These are phyloP conservation scores for Paguma larvata DNA, from an alignment of 2,797 vertebrate genomes.

Conservation along the genomic window DNA sequence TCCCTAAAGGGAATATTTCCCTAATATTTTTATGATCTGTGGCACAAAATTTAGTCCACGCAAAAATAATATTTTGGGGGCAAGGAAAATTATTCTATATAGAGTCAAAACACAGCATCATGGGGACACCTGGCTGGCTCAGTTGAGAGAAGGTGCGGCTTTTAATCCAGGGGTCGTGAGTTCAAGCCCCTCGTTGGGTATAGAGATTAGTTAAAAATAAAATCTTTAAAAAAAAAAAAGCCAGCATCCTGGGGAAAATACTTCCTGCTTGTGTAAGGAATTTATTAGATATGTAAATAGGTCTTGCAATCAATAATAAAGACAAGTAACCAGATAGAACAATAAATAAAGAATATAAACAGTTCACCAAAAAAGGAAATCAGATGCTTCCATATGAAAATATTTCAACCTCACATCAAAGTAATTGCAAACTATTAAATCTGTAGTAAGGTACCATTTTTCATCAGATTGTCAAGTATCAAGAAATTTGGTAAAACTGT, in stretches of 20 bases:
- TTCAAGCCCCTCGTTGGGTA: background rate
- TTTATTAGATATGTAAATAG: background rate
- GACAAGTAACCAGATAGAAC: background rate
- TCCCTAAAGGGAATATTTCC: background rate
- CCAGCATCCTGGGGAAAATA: background rate
- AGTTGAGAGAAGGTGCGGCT: background rate
- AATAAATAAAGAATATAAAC: background rate
- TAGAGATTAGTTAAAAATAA: background rate
- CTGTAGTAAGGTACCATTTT: background rate
- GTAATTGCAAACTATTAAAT: background rate
- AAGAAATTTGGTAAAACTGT: background rate
- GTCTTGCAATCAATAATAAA: background rate
- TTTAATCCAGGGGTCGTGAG: background rate
- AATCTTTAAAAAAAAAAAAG: background rate
- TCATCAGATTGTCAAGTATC: background rate
- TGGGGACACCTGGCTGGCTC: background rate
- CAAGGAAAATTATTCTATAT: background rate
- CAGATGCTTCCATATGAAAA: constrained; percentile 14
- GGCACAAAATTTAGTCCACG: background rate
- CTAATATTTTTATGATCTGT: constrained; percentile 48
- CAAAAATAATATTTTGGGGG: background rate
- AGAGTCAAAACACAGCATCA: background rate
- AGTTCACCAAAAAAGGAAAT: background rate
- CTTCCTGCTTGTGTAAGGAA: background rate
- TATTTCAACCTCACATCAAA: background rate